A percentile compares a stretch with the other conserved stretches of the same genome.
Evolutionary conservation across 2,888 invertebrate species (phyloP).

Genomic region (Drosophila kambysellisi): DNA sequence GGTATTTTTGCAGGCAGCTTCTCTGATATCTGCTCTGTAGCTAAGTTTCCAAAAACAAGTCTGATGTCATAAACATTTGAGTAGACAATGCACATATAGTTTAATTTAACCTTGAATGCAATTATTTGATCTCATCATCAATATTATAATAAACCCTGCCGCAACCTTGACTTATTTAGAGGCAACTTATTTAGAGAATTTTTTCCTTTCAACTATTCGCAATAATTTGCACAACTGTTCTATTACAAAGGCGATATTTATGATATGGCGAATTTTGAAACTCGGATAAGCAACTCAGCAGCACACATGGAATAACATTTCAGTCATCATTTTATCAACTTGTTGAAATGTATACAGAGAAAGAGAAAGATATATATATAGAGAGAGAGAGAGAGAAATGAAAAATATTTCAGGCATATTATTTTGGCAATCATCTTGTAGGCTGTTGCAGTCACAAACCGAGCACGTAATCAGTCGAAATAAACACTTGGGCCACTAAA

Average conservation of each 20-base stretch:
- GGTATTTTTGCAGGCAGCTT: neutral
- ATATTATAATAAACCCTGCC: conserved; percentile 33
- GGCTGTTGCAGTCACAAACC: conserved; percentile 30
- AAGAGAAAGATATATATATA: neutral
- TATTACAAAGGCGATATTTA: conserved; percentile 59
- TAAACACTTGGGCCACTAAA: conserved; percentile 80
- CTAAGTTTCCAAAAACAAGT: neutral
- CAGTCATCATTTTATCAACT: conserved; percentile 66
- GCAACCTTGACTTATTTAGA: conserved; percentile 36
- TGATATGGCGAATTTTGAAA: conserved; percentile 28
- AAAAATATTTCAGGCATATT: conserved; percentile 41
- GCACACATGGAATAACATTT: conserved; percentile 53
- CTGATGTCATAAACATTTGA: neutral
- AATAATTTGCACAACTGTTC: conserved; percentile 43
- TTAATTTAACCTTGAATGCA: conserved; percentile 22
- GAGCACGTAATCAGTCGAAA: conserved; percentile 76
- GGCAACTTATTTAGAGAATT: conserved; percentile 22
- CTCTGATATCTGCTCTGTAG: neutral
- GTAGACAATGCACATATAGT: neutral
- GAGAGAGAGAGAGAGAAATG: neutral
- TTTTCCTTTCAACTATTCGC: conserved; percentile 45
- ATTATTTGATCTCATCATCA: conserved; percentile 29
- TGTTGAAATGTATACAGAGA: conserved; percentile 36
- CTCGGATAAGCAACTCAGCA: conserved; percentile 10
- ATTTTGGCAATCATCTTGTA: conserved; percentile 45